Conservation (phyloP, 2,888 invertebrate species). For the Catocala nupta region DNA sequence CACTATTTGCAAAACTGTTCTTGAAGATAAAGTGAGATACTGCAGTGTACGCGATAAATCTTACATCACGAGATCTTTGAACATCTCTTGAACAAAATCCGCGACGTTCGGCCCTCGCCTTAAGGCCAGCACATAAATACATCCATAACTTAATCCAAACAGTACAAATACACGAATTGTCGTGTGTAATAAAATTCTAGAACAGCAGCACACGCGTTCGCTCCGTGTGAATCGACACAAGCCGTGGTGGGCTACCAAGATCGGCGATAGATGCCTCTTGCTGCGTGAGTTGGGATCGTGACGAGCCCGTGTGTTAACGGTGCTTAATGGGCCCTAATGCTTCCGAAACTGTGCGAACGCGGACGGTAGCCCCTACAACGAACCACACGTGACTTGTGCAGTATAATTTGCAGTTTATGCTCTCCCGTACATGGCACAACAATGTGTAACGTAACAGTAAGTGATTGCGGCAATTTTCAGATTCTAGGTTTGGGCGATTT, state of each 20-base stretch:
- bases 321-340: conserved; percentile 87
- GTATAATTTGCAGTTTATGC: conserved; percentile 80
- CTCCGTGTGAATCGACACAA: conserved; percentile 79
- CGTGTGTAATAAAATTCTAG: conserved; percentile 66
- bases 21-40: too few species aligned
- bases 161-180: conserved; percentile 56
- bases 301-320: conserved; percentile 85
- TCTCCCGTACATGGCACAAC: conserved; percentile 68
- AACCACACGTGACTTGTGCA: conserved; percentile 79
- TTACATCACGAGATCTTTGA: not conserved
- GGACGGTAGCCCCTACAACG: conserved; percentile 79
- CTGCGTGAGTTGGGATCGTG: conserved; percentile 83
- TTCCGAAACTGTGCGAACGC: conserved; percentile 87
- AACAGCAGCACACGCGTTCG: conserved; percentile 61
- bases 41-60: not conserved
- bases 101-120: not conserved
- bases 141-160: conserved; percentile 29
- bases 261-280: conserved; percentile 82
- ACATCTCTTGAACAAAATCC: not conserved
- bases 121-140: not conserved
- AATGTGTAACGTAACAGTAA: conserved; percentile 74
- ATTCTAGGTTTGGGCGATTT: conserved; percentile 14
- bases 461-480: conserved; percentile 73
- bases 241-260: conserved; percentile 76
- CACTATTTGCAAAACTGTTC: too few species aligned